Base-by-base conservation (phyloP, 2,797 vertebrate genomes). In the Falco rusticolus region DNA sequence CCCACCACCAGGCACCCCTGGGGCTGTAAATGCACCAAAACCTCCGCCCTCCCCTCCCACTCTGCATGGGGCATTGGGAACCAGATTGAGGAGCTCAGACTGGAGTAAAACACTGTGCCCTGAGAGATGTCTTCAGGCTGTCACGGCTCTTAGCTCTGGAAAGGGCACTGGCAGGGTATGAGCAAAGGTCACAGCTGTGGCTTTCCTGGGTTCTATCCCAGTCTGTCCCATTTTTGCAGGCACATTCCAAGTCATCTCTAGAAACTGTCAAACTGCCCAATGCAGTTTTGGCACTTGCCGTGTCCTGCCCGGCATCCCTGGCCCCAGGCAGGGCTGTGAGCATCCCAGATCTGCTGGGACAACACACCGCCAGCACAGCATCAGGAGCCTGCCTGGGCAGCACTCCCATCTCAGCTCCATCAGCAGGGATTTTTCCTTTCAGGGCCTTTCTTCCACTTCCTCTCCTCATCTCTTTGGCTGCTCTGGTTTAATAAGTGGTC, bases 181-280 rank as follows among this genome's bases (percentile, higher is more conserved):
- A 48, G 45, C 61, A 51, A 31, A 70, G 31, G 33, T 29, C 75
- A 72, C 53, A 45, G 57, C 65, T 70, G 50, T 9, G 5, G 26
- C n/a, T 70, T 48, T 53, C 61, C 48, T 51, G 70, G 83, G 61
- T 17, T 75, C 15, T 6, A 0, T 29, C 59, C 59, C 71, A 68
- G 29, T 56, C 63, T 90, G 45, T 21, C 66, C 53, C 54, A 18
- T 45, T 45, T 45, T 45, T 61, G 41, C 45, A 65, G 31, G 10
- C 10, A 24, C 2, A 0, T 16, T 28, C 0, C 0, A 61, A n/a
- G 41, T 11, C 2, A 1, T 22, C 47, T 56, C 47, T 53, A 48
- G 43, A 5, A 17, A 9, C 12, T 39, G 13, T 9, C 11, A 16
- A 41, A 16, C 7, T 28, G 24, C 45, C 64, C 47, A 34, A 9